These are phyloP conservation scores for Drosophila tropicalis DNA, from an alignment of 1,140 invertebrate species.

Conservation along the genomic window DNA sequence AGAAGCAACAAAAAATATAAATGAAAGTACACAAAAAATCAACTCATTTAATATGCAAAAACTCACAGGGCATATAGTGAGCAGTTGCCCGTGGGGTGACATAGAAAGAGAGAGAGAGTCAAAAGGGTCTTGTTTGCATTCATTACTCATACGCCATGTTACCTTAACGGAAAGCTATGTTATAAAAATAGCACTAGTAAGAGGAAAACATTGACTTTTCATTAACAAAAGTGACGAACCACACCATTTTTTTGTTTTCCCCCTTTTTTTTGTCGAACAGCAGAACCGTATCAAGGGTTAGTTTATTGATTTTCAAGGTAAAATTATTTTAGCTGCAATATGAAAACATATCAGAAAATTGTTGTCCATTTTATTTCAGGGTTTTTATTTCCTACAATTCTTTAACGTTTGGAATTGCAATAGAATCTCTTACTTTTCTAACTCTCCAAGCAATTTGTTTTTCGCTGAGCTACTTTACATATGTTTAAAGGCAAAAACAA, in stretches of 20 bases:
- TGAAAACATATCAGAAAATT: too few relatives aligned
- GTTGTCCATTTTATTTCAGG: too few relatives aligned
- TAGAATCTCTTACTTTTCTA: neutral
- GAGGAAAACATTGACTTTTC: conserved; percentile 53
- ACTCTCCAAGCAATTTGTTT: neutral
- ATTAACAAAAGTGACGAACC: conserved; percentile 51
- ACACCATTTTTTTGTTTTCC: too few relatives aligned
- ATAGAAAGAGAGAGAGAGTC: neutral
- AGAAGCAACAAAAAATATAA: neutral
- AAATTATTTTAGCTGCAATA: neutral
- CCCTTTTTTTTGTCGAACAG: neutral
- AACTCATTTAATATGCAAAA: conserved; percentile 66
- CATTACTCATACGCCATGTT: conserved; percentile 58
- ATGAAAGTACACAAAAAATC: conserved; percentile 22
- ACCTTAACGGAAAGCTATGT: conserved; percentile 13
- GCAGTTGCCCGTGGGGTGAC: neutral
- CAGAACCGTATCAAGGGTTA: conserved; percentile 15
- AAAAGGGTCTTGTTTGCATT: conserved; percentile 20
- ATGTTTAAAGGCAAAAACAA: conserved; percentile 42
- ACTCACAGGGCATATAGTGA: conserved; percentile 18
- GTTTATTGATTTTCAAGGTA: conserved; percentile 53
- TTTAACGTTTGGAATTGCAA: too few relatives aligned
- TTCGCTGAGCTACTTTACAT: conserved; percentile 4
- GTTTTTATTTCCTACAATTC: too few relatives aligned
- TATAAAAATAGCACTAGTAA: conserved; percentile 36